A percentile compares a stretch with the other conserved stretches of the same genome.
Conservation (phyloP, 2,797 vertebrate genomes). For the Petrocephalus sullivani region DNA sequence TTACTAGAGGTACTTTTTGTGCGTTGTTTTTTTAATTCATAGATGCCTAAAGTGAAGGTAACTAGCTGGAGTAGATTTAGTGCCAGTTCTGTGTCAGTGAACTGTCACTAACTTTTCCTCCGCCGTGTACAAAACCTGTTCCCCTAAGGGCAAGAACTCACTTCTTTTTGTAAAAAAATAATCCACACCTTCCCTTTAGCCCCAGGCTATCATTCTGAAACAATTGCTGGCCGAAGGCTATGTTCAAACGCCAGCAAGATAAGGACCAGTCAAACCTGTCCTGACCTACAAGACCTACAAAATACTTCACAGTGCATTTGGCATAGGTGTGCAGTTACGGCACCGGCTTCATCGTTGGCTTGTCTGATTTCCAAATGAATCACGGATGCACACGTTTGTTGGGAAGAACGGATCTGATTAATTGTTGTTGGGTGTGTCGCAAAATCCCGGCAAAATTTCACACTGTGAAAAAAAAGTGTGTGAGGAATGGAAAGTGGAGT, state of each 20-base stretch:
- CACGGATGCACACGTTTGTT: neutral
- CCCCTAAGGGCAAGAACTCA: conserved; percentile 46
- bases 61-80: neutral
- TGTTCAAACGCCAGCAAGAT: conserved; percentile 43
- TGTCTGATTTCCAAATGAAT: neutral
- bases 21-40: neutral
- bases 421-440: neutral
- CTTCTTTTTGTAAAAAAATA: conserved; percentile 49
- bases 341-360: neutral
- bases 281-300: conserved; percentile 19
- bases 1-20: neutral
- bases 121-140: conserved; percentile 51
- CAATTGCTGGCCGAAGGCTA: conserved; percentile 45
- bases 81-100: neutral
- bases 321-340: neutral
- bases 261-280: conserved; percentile 48
- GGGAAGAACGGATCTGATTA: neutral
- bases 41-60: neutral
- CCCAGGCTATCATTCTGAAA: conserved; percentile 45
- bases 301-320: conserved; percentile 13
- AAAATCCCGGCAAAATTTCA: neutral
- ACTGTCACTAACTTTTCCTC: conserved; percentile 34
- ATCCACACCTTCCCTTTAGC: conserved; percentile 45
- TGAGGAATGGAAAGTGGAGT: neutral
- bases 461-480: neutral